These are phyloP conservation scores for Lynx canadensis DNA, from an alignment of 2,113 vertebrate species.

Conservation along the genomic window DNA sequence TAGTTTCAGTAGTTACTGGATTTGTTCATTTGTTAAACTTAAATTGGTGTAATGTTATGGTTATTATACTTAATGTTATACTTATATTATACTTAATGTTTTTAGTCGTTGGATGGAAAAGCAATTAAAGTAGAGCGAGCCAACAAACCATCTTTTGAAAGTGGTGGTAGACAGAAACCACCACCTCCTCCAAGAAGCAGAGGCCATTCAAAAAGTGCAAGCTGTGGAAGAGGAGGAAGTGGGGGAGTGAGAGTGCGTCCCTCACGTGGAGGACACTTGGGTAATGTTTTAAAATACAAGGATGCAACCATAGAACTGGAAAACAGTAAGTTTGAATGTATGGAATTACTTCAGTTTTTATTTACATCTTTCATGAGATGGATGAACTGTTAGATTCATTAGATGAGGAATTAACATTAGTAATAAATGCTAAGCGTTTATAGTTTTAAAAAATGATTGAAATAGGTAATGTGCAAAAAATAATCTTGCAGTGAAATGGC, in stretches of 20 bases:
- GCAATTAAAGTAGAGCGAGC: constrained; percentile 96
- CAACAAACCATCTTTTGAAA: constrained; percentile 94
- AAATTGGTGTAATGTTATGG: background rate
- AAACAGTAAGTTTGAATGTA: background rate
- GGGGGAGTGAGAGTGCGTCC: constrained; percentile 88
- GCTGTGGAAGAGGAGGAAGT: constrained; percentile 89
- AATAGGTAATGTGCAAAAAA: background rate
- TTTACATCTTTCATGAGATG: background rate
- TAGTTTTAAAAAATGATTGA: background rate
- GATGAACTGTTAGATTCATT: background rate
- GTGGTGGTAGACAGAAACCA: constrained; percentile 87
- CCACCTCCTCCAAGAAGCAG: constrained; percentile 89
- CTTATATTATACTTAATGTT: constrained; percentile 49
- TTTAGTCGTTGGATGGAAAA: constrained; percentile 94
- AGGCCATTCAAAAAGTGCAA: constrained; percentile 88
- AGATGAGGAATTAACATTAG: background rate
- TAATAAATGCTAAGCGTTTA: background rate
- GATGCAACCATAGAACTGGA: background rate
- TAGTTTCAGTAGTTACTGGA: background rate
- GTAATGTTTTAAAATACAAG: constrained; percentile 78
- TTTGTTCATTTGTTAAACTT: background rate
- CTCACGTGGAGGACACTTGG: constrained; percentile 88
- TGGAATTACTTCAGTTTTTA: background rate
- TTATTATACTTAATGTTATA: background rate
- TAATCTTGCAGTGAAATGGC: background rate